Evolutionary conservation across 2,797 vertebrate species (phyloP), one percentile per base, ranked within the genome.

Genomic region (Chaetodon trifasciatus): DNA sequence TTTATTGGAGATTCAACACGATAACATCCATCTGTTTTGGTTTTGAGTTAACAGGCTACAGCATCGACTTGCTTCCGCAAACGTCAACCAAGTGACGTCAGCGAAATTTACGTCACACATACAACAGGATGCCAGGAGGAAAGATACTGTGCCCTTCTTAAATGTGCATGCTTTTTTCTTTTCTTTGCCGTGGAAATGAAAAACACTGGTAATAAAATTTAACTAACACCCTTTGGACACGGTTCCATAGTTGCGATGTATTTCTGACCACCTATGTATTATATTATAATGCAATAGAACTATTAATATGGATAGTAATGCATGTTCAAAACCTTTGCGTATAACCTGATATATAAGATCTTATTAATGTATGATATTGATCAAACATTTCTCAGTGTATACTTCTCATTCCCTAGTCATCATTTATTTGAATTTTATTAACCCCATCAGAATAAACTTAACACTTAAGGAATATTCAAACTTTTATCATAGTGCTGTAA

Each of bases 41-140:
- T 90, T 85, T 44, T 23, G 35, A 57, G 73, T 9, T 70, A 69
- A 5, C 40, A 72, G 62, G 73, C 67, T 77, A 68, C 69, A 42
- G 61, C 70, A 12, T 6, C 52, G 15, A 44, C 24, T 21, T 1
- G 15, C 87, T 94, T 95, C 94, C 94, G 94, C 82, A 90, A 81
- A 86, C 94, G 94, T 95, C 91, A 90, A n/a, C 60, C 35, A 1
- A 4, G 17, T 87, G 92, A 92, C 92, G 93, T 91, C 69, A 35
- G 10, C 4, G 1, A 1, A 7, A 2, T 4, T 0, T 11, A 83
- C 85, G 91, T 92, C 84, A 88, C 62, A 16, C 4, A 11, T 17
- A 21, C 1, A 75, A 49, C 78, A 80, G 74, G 87, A 81, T 35
- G 0, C 23, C 24, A 17, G 23, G 23, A 35, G 5, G 15, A 40